Conservation (phyloP, 1,140 invertebrate genomes). For the Elysia chlorotica region DNA sequence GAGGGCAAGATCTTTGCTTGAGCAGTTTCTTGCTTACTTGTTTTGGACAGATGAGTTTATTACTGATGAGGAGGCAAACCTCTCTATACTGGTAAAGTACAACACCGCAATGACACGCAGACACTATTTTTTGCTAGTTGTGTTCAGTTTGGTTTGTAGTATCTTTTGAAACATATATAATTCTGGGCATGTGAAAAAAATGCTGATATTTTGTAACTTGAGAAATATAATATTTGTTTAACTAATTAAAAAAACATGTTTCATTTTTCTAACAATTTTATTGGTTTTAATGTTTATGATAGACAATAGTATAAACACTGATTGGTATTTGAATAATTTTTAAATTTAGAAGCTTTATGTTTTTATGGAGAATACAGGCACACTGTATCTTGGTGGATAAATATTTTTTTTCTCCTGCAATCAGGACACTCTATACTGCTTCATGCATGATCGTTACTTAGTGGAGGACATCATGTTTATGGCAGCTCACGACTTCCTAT, state of each 20-base stretch:
- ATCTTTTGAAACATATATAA: too few species aligned
- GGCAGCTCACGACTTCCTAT: conserved; percentile 56
- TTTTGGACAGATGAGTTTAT: conserved; percentile 45
- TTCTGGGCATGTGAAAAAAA: too few species aligned
- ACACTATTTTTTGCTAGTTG: too few species aligned
- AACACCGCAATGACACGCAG: too few species aligned
- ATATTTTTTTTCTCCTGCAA: neutral
- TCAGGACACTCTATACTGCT: conserved; percentile 56
- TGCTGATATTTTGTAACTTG: too few species aligned
- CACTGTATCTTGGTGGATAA: neutral
- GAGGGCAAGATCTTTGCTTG: conserved; percentile 41
- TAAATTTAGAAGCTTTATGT: too few species aligned
- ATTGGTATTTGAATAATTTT: too few species aligned
- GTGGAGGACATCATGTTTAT: conserved; percentile 51
- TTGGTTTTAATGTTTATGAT: neutral
- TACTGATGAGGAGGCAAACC: conserved; percentile 34
- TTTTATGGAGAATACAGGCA: too few species aligned
- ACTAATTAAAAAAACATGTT: neutral
- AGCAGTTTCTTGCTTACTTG: conserved; percentile 51
- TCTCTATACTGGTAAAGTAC: conserved; percentile 46
- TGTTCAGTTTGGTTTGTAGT: too few species aligned
- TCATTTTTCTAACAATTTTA: neutral
- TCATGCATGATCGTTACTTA: conserved; percentile 51
- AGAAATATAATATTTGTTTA: neutral
- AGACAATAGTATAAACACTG: too few species aligned